These are phyloP conservation scores for Corynorhinus townsendii DNA, from an alignment of 2,113 vertebrate genomes.

Conservation along the genomic window DNA sequence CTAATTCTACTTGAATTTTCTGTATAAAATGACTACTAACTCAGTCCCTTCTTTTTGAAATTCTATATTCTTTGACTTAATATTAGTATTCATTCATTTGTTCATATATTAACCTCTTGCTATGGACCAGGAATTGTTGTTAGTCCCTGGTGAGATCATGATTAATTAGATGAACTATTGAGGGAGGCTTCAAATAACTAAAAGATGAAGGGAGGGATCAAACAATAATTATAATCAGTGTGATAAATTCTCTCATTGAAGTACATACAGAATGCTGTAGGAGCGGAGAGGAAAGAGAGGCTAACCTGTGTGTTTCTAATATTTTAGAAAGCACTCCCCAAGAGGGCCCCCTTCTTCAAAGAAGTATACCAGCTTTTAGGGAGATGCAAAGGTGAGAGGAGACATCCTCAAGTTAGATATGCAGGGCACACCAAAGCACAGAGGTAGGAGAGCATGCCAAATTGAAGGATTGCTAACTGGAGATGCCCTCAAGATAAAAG, in stretches of 20 bases:
- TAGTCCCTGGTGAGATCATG: not conserved
- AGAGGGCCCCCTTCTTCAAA: not conserved
- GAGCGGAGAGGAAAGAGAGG: not conserved
- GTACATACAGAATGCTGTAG: not conserved
- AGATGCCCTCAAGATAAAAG: not conserved
- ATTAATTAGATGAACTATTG: not conserved
- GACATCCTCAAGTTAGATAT: not conserved
- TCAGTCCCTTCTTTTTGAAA: not conserved
- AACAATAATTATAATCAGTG: not conserved
- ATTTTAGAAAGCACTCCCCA: not conserved
- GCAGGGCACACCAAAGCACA: not conserved
- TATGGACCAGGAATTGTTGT: not conserved
- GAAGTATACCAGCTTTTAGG: not conserved
- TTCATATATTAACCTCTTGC: not conserved
- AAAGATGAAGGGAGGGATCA: not conserved
- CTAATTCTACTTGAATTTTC: not conserved
- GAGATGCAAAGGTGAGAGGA: not conserved
- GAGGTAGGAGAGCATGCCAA: not conserved
- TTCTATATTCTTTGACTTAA: not conserved
- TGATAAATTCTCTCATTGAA: not conserved
- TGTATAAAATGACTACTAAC: not conserved
- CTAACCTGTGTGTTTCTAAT: not conserved
- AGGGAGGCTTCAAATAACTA: not conserved
- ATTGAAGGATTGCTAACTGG: not conserved
- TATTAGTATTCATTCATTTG: not conserved